Conservation (phyloP, 2,113 vertebrate genomes). For the Grus americana region DNA sequence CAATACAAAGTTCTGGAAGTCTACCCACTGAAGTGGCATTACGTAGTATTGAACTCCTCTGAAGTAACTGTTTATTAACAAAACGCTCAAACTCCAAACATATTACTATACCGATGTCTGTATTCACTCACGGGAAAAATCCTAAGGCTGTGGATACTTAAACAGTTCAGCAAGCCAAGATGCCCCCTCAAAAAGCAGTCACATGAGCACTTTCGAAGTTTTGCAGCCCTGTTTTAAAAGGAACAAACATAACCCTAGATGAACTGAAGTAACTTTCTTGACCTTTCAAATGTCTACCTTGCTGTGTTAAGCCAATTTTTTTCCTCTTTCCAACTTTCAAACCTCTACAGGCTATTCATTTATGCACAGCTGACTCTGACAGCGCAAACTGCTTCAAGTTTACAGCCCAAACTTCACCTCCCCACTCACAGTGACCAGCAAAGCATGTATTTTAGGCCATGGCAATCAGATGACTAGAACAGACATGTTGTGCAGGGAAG, state of each 20-base stretch:
- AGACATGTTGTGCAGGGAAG: neutral
- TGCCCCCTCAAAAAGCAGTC: neutral
- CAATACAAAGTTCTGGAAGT: neutral
- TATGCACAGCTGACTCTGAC: neutral
- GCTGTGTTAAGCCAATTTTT: neutral
- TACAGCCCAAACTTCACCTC: constrained; percentile 12
- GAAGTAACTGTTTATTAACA: neutral
- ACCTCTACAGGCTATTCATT: neutral
- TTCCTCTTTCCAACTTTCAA: neutral
- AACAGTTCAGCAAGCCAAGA: neutral
- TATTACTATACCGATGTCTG: neutral
- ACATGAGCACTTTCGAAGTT: neutral
- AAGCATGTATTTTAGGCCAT: neutral
- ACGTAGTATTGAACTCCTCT: neutral
- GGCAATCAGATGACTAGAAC: neutral
- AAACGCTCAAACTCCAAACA: neutral
- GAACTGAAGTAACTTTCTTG: neutral
- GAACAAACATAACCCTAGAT: neutral
- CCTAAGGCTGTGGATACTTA: neutral
- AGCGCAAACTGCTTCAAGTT: neutral
- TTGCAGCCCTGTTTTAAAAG: neutral
- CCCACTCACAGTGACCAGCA: neutral
- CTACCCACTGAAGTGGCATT: neutral
- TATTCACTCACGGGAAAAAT: neutral
- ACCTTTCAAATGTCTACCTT: neutral